Conservation (phyloP, 2,797 vertebrate genomes). For the Schizopygopsis malacanthus region DNA sequence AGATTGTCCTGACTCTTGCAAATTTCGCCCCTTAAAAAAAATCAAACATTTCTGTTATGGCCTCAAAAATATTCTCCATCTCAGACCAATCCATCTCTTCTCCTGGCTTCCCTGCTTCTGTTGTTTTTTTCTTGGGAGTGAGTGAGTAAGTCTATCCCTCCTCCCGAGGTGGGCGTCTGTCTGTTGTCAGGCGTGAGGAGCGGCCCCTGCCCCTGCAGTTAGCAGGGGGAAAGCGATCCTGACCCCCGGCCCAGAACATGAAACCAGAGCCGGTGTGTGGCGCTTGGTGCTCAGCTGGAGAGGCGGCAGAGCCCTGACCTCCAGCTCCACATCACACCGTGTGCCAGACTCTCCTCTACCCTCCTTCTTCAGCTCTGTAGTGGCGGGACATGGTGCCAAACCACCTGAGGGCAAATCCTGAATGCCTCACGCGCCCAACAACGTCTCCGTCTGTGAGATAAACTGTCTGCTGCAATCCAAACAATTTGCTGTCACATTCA, state of each 20-base stretch:
- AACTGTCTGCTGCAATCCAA: constrained; percentile 30
- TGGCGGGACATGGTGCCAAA: constrained; percentile 50
- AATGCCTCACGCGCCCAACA: constrained; percentile 11
- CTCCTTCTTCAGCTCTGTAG: constrained; percentile 14
- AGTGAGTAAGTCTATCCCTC: constrained; percentile 55
- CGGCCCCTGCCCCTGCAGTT: constrained; percentile 54
- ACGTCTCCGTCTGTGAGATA: constrained; percentile 41
- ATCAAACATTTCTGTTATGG: constrained; percentile 34
- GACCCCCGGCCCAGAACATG: constrained; percentile 71
- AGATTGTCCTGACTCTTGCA: constrained; percentile 22
- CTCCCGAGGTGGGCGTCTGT: constrained; percentile 74
- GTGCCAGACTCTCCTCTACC: constrained; percentile 61
- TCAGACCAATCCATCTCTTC: constrained; percentile 49
- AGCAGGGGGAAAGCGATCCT: constrained; percentile 65
- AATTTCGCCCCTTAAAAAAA: constrained; percentile 37
- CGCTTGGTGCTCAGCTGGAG: constrained; percentile 82
- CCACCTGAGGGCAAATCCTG: constrained; percentile 47
- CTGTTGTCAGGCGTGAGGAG: constrained; percentile 70
- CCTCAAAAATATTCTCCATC: constrained; percentile 28
- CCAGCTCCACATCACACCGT: constrained; percentile 69
- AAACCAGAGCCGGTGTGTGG: constrained; percentile 75
- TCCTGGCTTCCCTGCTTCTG: constrained; percentile 57
- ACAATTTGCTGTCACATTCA: constrained; percentile 28
- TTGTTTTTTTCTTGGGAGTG: constrained; percentile 58
- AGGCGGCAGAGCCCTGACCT: constrained; percentile 71